A percentile compares a stretch with the other conserved stretches of the same genome.
Conservation (phyloP, 1,140 invertebrate genomes). For the Atta texana region DNA sequence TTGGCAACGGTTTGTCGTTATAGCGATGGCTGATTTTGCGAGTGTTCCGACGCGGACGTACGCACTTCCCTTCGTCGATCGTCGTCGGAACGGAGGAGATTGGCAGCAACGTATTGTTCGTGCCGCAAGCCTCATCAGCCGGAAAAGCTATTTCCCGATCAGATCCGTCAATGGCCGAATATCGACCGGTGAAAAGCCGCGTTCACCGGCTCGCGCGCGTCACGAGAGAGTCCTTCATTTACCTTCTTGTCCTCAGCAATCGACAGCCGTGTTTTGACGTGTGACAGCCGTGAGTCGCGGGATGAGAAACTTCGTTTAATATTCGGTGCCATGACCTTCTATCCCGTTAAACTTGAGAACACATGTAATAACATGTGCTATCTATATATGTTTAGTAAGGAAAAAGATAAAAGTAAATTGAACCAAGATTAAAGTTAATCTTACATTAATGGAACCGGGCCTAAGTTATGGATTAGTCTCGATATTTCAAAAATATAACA, state of each 20-base stretch:
- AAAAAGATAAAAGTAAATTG: too few relatives aligned
- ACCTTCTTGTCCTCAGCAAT: conserved; percentile 37
- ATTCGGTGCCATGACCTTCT: neutral
- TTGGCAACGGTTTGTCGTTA: conserved; percentile 9
- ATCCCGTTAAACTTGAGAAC: neutral
- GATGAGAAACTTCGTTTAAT: conserved; percentile 23
- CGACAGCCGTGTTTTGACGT: conserved; percentile 45
- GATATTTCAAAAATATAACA: neutral
- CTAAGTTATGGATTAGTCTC: neutral
- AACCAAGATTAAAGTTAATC: too few relatives aligned
- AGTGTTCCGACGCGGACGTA: conserved; percentile 6
- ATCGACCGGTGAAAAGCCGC: conserved; percentile 62
- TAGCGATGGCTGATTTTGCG: conserved; percentile 15
- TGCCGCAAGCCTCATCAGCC: conserved; percentile 61
- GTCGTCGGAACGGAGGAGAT: conserved; percentile 59
- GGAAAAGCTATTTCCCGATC: conserved; percentile 75
- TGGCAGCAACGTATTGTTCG: conserved; percentile 73
- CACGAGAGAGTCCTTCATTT: conserved; percentile 43
- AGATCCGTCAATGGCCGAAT: conserved; percentile 55
- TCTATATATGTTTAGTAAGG: neutral
- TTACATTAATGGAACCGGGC: too few relatives aligned
- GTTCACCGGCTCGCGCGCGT: neutral
- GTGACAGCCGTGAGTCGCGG: conserved; percentile 5
- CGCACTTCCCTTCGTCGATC: conserved; percentile 57
- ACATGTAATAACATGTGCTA: neutral